Base-by-base conservation (phyloP, 2,888 invertebrate genomes). In the Melanostoma mellinum region DNA sequence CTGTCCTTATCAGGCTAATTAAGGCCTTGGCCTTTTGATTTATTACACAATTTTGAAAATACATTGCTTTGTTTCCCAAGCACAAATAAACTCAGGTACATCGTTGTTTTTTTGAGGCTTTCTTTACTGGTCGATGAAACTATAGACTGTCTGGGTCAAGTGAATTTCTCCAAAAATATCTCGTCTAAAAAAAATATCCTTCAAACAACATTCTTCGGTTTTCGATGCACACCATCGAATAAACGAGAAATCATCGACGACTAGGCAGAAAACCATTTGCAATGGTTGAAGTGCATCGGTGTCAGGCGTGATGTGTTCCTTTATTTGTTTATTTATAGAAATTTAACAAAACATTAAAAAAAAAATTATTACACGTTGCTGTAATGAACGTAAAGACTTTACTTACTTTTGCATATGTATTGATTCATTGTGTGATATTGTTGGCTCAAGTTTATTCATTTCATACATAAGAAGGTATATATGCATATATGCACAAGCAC, bases 281-380 rank as follows among this genome's bases (percentile, higher is more conserved):
- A 77, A 63, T 69, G 78, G 73, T 10, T 69, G 67, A 78, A 82
- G 73, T 82, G 78, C 82, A 82, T 73, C 78, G 78, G 68, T 78
- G 68, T 69, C 82, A 78, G 68, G 46, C 78, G 58, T 82, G 69
- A 82, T 73, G 65, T 73, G 68, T 82, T 63, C 52, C 58, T 78
- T 77, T 82, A 78, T 78, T 78, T 78, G 73, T 56, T 78, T 82
- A 82, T 82, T 82, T 82, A 78, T 82, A 82, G 78, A 80, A 56
- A 65, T 33, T 73, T 60, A 82, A 73, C 68, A 73, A 73, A 82
- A 73, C 78, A 78, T 82, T 78, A 73, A 82, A 82, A 82, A 20
- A 20, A 20, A 78, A 78, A 67, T 68, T 73, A 78, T 56, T 68
- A 74, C 33, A 61, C 60, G 52, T 69, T 61, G 33, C 60, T 67